Percentiles rank a stretch among this genome's conserved stretches.
Evolutionary conservation across 2,113 vertebrate genomes (phyloP).

Genomic region (Ceratotherium simum): DNA sequence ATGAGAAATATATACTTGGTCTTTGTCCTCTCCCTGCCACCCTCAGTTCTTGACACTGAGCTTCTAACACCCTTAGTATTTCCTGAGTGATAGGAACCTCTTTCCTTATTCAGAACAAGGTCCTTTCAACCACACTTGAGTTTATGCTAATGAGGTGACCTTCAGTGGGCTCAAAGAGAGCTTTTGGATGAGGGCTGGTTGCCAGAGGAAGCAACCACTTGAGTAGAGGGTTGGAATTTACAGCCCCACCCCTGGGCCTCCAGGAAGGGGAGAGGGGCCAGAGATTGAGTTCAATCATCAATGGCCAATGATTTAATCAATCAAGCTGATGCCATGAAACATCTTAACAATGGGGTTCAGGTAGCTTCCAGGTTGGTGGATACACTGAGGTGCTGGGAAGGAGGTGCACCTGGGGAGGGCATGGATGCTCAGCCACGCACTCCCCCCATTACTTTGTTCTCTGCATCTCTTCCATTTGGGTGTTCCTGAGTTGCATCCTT

Average conservation of each 20-base stretch:
- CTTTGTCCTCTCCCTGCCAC: not conserved
- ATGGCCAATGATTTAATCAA: not conserved
- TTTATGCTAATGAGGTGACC: not conserved
- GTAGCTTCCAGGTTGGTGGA: too few relatives aligned
- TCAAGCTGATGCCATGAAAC: not conserved
- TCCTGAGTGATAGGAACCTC: not conserved
- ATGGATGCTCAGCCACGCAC: accelerated
- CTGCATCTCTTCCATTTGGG: not conserved
- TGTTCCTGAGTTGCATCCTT: not conserved
- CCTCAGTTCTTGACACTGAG: not conserved
- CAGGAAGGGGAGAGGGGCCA: not conserved
- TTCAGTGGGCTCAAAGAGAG: not conserved
- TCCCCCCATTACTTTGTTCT: too few relatives aligned
- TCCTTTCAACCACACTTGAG: not conserved
- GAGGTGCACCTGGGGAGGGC: not conserved
- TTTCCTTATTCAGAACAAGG: not conserved
- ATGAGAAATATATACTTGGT: not conserved
- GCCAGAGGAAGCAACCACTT: not conserved
- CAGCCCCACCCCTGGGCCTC: not conserved
- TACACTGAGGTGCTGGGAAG: not conserved
- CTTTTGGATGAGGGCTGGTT: not conserved
- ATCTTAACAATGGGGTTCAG: not conserved
- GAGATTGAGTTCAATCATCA: not conserved
- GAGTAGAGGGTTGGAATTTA: not conserved
- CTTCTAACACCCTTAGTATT: not conserved